Base-by-base conservation (phyloP, 2,113 vertebrate genomes). In the Camelus dromedarius region DNA sequence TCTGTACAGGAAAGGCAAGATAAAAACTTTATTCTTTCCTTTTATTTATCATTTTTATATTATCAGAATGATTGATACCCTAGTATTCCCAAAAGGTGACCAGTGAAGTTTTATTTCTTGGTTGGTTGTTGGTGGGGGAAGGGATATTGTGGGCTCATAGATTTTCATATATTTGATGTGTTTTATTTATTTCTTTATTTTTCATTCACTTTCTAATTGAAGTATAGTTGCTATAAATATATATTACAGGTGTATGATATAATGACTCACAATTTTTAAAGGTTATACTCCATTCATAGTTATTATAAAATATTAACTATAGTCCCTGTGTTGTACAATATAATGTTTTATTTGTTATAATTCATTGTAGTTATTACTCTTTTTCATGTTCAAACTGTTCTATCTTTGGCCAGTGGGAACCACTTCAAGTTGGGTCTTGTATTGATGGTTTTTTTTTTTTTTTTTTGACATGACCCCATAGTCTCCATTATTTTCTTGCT, bases 1-100 rank as follows among this genome's bases (percentile, higher is more conserved):
- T 62, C 73, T 92, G 48, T 46, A 72, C 5, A 83, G 58, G 46
- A 91, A 38, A 79, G 15, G 14, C n/a, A 90, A 87, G 64, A 75
- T 62, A 56, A 90, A 93, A 50, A 19, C 20, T 86, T 81, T 76
- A 46, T 35, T 86, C 24, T 82, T 90, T 82, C 9, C 19, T 32
- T 67, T 75, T 62, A 67, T 46, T 50, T 94, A 62, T 48, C 19
- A 93, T 62, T 92, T 94, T 84, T 67, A 75, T 66, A 75, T 79
- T 95, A 82, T 87, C 50, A 73, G 35, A 93, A 93, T 75, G 46
- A 88, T 8, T 35, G 30, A 88, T 66, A 56, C 22, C 6, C 38
- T 70, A 48, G 50, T 83, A 70, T 62, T 83, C 58, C 70, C 30
- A 32, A 79, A 91, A 14, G 28, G 46, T 54, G 28, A 69, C 24